Evolutionary conservation across 2,797 vertebrate genomes (phyloP).

Genomic region (Chloroceryle inda): DNA sequence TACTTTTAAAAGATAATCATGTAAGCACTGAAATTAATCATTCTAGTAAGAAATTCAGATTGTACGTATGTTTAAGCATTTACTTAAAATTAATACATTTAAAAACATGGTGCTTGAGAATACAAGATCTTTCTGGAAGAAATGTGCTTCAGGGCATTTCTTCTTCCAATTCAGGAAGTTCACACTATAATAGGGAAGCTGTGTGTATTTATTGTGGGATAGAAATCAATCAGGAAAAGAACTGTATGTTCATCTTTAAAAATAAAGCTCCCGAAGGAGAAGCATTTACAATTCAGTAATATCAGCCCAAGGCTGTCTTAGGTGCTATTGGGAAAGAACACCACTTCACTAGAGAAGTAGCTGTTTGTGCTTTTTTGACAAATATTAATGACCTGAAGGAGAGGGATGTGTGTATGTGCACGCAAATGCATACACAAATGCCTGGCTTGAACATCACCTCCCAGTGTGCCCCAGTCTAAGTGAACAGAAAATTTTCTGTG

Average conservation of each 20-base stretch:
- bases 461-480: not conserved
- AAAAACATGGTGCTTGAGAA: not conserved
- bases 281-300: not conserved
- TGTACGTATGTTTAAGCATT: not conserved
- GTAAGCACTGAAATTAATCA: not conserved
- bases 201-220: not conserved
- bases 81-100: not conserved
- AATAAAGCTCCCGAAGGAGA: not conserved
- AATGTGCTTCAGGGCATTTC: not conserved
- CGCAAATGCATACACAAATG: not conserved
- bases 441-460: not conserved
- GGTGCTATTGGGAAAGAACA: not conserved
- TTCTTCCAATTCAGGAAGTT: not conserved
- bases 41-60: not conserved
- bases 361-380: not conserved
- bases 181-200: not conserved
- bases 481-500: not conserved
- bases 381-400: not conserved
- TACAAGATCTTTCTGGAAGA: not conserved
- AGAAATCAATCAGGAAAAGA: not conserved
- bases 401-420: not conserved
- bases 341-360: not conserved
- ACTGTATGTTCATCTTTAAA: not conserved
- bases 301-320: not conserved
- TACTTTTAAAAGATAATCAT: slow-evolving; percentile 1